Percentiles rank a stretch among this genome's conserved stretches.
phyloP scores from a whole-genome alignment of 2,888 invertebrate genomes.

The Mellilla xanthometata region DNA sequence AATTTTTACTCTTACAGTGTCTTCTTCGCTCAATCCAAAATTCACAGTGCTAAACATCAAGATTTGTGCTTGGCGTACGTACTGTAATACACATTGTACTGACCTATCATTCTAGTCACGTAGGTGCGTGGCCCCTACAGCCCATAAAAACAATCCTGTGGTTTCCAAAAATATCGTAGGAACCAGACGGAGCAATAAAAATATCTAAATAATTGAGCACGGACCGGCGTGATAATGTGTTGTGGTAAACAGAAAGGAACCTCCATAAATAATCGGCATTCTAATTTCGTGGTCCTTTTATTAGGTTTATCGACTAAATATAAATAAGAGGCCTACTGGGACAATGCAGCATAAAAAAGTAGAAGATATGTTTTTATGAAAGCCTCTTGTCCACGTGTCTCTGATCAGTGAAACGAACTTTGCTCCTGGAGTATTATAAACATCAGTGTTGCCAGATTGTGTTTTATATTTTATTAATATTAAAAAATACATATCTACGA shows the following conservation, averaged over 20 bases:
- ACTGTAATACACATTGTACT: no score
- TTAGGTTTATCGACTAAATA: slow-evolving; percentile 48
- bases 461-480: no score
- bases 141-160: neutral
- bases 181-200: slow-evolving; percentile 6
- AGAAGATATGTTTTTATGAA: slow-evolving; percentile 54
- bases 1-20: no score
- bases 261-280: slow-evolving; percentile 29
- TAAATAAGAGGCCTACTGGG: slow-evolving; percentile 58
- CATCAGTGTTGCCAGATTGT: slow-evolving; percentile 34
- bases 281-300: slow-evolving; percentile 51
- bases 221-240: slow-evolving; percentile 12
- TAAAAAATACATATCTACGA: no score
- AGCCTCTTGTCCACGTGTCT: slow-evolving; percentile 43
- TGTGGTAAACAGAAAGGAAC: slow-evolving; percentile 18
- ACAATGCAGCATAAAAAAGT: slow-evolving; percentile 58
- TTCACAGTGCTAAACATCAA: no score
- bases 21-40: no score
- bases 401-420: slow-evolving; percentile 53
- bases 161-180: slow-evolving; percentile 3
- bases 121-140: no score
- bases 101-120: no score
- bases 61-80: no score
- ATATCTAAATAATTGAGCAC: slow-evolving; percentile 9
- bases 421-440: slow-evolving; percentile 32